phyloP scores from a whole-genome alignment of 2,888 invertebrate species.

The Ctenicera cuprea region DNA sequence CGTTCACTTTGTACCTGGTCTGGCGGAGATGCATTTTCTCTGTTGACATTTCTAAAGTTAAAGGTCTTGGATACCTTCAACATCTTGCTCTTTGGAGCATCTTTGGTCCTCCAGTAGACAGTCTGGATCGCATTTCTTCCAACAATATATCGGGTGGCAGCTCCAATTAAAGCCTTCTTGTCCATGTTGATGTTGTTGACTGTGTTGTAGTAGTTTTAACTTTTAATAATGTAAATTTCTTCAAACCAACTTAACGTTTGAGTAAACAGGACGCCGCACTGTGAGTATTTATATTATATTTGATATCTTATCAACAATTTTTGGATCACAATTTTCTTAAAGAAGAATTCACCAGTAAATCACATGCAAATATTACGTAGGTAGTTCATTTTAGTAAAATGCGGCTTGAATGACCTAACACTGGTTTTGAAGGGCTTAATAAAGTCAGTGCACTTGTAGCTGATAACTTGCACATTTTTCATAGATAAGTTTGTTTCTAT shows the following conservation, averaged over 20 bases:
- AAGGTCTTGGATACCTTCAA: slow-evolving; percentile 67
- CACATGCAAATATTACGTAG: neutral
- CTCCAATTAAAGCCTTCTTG: slow-evolving; percentile 78
- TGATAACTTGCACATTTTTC: too few relatives aligned
- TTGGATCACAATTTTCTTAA: neutral
- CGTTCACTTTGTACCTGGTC: slow-evolving; percentile 21
- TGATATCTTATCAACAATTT: slow-evolving; percentile 3
- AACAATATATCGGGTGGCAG: slow-evolving; percentile 83
- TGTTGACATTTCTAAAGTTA: slow-evolving; percentile 59
- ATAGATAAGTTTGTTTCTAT: too few relatives aligned
- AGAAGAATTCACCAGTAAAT: neutral
- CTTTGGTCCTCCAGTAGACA: slow-evolving; percentile 82
- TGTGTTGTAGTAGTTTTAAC: neutral
- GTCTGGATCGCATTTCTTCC: slow-evolving; percentile 85
- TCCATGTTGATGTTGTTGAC: slow-evolving; percentile 58
- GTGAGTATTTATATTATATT: neutral
- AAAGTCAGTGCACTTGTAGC: neutral
- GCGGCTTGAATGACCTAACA: neutral
- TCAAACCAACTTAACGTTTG: too few relatives aligned
- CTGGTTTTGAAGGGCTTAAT: slow-evolving; percentile 1
- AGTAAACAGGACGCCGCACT: neutral
- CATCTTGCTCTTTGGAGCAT: slow-evolving; percentile 63
- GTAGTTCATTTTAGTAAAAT: neutral
- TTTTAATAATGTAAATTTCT: too few relatives aligned
- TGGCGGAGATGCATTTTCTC: slow-evolving; percentile 31